These are phyloP conservation scores for Spilogale gracilis DNA, from an alignment of 2,113 vertebrate genomes.

Conservation along the genomic window DNA sequence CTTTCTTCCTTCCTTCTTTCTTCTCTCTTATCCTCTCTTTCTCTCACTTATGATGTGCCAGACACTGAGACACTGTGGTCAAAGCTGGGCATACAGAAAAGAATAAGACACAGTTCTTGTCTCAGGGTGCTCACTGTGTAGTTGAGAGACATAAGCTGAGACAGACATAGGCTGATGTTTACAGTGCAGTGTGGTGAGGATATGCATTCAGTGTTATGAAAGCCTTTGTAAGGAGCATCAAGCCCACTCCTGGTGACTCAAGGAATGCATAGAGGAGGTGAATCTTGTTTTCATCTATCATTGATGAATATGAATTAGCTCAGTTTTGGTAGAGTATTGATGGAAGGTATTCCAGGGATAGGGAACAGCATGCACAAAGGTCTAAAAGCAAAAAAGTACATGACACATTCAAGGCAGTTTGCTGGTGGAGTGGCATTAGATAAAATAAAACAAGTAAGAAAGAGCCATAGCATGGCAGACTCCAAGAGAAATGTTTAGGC, in stretches of 20 bases:
- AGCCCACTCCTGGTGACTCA: neutral
- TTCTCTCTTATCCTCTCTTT: too few species aligned
- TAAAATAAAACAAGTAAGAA: slow-evolving; percentile 1
- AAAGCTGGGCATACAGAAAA: neutral
- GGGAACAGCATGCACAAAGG: neutral
- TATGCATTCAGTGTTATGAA: neutral
- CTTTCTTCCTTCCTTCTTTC: accelerated
- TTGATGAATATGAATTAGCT: neutral
- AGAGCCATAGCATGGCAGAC: neutral
- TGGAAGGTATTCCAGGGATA: neutral
- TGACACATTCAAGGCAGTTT: neutral
- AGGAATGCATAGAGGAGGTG: neutral
- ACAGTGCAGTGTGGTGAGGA: neutral
- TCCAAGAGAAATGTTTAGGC: neutral
- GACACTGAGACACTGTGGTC: neutral
- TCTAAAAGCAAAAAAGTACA: neutral
- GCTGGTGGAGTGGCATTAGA: neutral
- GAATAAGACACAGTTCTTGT: neutral
- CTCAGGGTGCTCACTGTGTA: neutral
- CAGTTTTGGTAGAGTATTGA: slow-evolving; percentile 30
- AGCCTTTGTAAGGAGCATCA: neutral
- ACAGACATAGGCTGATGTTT: neutral
- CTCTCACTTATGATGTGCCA: neutral
- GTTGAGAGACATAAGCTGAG: neutral
- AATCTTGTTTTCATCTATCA: neutral